Percentiles rank a stretch among this genome's conserved stretches.
phyloP scores from a whole-genome alignment of 2,113 vertebrate genomes.

The Vanacampus margaritifer region DNA sequence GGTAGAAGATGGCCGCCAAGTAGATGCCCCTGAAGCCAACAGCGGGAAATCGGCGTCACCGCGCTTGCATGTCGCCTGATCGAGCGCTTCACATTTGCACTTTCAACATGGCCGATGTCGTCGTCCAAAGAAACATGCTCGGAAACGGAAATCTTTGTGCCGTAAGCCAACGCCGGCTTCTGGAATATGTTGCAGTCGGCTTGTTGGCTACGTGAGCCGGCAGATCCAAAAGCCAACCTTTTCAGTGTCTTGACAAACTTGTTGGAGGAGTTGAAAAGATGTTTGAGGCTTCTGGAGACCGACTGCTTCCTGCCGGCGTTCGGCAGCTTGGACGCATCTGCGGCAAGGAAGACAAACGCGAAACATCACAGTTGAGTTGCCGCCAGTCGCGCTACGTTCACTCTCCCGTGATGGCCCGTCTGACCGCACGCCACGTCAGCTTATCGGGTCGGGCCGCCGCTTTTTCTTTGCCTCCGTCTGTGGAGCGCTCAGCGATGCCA shows the following conservation, averaged over 20 bases:
- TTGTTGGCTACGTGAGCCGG: too few relatives aligned
- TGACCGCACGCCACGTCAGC: constrained; percentile 3
- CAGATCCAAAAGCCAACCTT: too few relatives aligned
- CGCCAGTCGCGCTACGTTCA: constrained; percentile 24
- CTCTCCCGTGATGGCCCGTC: constrained; percentile 16
- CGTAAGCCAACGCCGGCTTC: too few relatives aligned
- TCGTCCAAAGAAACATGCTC: too few relatives aligned
- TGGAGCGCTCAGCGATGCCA: constrained; percentile 67
- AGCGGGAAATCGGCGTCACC: too few relatives aligned
- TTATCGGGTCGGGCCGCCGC: constrained; percentile 36
- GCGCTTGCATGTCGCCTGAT: too few relatives aligned
- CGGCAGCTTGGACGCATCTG: constrained; percentile 87
- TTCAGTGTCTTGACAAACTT: constrained; percentile 98
- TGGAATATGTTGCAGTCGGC: too few relatives aligned
- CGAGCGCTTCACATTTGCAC: too few relatives aligned
- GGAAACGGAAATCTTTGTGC: too few relatives aligned
- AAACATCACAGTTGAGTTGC: background rate
- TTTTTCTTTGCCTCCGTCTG: constrained; percentile 2
- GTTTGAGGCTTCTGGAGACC: constrained; percentile 92
- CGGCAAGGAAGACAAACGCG: background rate
- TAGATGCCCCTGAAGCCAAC: constrained; percentile 84
- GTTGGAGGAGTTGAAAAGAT: constrained; percentile 95
- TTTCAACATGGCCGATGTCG: too few relatives aligned
- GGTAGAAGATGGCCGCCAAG: constrained; percentile 91
- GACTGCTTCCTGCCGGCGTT: constrained; percentile 93